Conservation (phyloP, 2,888 invertebrate genomes). For the Lapara coniferarum region DNA sequence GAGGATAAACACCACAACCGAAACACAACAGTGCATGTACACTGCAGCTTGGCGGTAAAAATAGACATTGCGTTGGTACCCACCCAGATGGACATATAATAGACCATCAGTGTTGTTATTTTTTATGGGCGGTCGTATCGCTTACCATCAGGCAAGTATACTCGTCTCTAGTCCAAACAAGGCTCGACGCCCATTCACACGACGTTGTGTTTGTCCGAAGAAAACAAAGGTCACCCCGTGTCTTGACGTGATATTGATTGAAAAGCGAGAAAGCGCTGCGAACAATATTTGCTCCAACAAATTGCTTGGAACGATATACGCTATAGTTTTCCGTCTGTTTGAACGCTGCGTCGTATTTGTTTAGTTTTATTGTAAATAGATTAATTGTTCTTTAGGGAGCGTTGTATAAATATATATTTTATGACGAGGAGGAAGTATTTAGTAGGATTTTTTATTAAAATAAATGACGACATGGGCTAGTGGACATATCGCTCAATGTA, state of each 20-base stretch:
- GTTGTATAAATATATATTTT: not conserved
- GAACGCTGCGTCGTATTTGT: not conserved
- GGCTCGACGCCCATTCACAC: constrained; percentile 13
- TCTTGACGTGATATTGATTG: constrained; percentile 45
- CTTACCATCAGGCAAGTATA: not conserved
- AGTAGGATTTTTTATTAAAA: too few species aligned
- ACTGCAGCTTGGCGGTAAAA: too few species aligned
- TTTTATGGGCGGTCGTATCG: too few species aligned
- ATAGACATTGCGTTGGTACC: too few species aligned
- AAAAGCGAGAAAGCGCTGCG: constrained; percentile 33
- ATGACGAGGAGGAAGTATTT: not conserved
- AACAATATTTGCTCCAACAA: constrained; percentile 40
- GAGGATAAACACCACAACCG: too few species aligned
- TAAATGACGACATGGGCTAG: too few species aligned
- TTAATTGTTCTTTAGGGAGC: not conserved
- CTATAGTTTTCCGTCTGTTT: constrained; percentile 15
- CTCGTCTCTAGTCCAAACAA: not conserved
- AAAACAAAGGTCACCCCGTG: constrained; percentile 40
- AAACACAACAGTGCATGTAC: too few species aligned
- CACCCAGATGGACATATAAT: too few species aligned
- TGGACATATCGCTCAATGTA: too few species aligned
- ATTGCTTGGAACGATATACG: constrained; percentile 34
- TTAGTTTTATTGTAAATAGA: not conserved
- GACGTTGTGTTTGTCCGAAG: constrained; percentile 25
- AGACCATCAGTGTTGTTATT: too few species aligned